Percentiles rank a stretch among this genome's conserved stretches.
phyloP scores from a whole-genome alignment of 2,113 vertebrate species.

The Ammospiza caudacuta region DNA sequence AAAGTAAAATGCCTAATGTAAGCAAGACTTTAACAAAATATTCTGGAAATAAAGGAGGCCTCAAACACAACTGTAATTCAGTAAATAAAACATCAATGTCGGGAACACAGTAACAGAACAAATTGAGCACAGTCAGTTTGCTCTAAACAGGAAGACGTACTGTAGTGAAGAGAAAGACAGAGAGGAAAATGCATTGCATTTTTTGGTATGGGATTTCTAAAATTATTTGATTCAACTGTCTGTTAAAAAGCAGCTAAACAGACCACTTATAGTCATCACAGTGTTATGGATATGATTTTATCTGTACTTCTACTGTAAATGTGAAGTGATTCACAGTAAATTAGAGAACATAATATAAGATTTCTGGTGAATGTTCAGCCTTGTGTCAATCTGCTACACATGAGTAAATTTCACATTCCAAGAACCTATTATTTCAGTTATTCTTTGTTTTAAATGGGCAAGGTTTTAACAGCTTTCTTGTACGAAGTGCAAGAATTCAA shows the following conservation, averaged over 20 bases:
- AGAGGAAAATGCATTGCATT: not conserved
- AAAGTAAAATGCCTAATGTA: not conserved
- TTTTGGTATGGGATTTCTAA: not conserved
- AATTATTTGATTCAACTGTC: not conserved
- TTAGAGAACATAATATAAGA: not conserved
- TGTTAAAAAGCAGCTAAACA: not conserved
- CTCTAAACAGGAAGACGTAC: not conserved
- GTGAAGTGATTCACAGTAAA: conserved; percentile 3
- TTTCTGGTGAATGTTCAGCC: not conserved
- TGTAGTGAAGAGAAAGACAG: not conserved
- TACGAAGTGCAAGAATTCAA: not conserved
- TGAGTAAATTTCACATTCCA: not conserved
- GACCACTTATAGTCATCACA: not conserved
- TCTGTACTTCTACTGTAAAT: not conserved
- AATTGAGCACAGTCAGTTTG: not conserved
- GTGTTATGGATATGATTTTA: not conserved
- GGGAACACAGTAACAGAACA: not conserved
- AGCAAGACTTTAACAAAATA: not conserved
- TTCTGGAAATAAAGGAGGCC: not conserved
- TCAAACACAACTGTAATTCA: not conserved
- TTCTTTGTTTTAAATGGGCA: not conserved
- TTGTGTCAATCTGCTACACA: not conserved
- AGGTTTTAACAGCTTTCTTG: not conserved
- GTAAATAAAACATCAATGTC: not conserved
- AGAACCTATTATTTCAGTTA: not conserved